These are phyloP conservation scores for Disparrhopalites patrizii DNA, from an alignment of 2,888 invertebrate genomes.

Conservation along the genomic window DNA sequence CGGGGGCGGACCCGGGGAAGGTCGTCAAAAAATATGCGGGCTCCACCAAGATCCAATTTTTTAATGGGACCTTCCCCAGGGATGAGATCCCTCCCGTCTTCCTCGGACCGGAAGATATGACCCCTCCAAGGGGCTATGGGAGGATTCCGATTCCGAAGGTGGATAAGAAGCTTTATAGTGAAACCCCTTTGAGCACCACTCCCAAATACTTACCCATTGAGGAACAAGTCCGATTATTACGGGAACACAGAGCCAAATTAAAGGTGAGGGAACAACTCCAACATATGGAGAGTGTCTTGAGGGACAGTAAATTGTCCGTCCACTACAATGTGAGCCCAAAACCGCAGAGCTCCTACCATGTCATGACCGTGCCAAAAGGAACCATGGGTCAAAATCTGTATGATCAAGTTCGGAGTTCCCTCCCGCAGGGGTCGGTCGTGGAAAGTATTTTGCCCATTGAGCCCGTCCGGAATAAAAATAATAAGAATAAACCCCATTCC, in stretches of 20 bases:
- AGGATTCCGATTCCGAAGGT: constrained; percentile 47
- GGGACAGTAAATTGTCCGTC: neutral
- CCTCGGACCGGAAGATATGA: constrained; percentile 45
- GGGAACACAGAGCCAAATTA: constrained; percentile 6
- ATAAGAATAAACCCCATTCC: neutral
- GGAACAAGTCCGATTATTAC: constrained; percentile 18
- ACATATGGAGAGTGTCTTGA: neutral
- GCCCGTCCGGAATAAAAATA: too few relatives aligned
- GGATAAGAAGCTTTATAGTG: neutral
- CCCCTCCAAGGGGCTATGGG: constrained; percentile 42
- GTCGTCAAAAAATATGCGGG: constrained; percentile 47
- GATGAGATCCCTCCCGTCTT: constrained; percentile 44
- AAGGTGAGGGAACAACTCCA: neutral
- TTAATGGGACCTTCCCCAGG: constrained; percentile 43
- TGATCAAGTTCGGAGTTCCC: constrained; percentile 28
- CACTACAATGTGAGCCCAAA: neutral
- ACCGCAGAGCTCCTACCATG: neutral
- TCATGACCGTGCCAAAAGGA: neutral
- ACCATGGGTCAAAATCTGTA: constrained; percentile 11
- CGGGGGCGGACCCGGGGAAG: constrained; percentile 46
- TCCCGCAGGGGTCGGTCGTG: constrained; percentile 38
- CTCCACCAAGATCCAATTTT: constrained; percentile 46
- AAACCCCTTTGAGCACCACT: neutral
- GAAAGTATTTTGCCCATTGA: constrained; percentile 34
- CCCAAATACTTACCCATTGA: constrained; percentile 17